Evolutionary conservation across 2,113 vertebrate genomes (phyloP).

Genomic region (Tragelaphus strepsiceros): DNA sequence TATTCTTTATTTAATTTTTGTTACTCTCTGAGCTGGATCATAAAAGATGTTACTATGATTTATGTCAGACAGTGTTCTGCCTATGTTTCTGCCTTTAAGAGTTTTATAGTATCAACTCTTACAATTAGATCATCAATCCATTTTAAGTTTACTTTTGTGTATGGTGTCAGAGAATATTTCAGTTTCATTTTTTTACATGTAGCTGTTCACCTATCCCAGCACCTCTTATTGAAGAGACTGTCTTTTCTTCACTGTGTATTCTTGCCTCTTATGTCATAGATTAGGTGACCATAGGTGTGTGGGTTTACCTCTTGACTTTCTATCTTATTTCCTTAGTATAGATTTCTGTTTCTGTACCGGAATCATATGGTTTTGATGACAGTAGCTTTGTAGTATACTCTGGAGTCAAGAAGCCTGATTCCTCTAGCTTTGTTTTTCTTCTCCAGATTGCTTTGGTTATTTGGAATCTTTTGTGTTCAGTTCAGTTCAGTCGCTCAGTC

Average conservation of each 20-base stretch:
- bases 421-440: neutral
- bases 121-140: neutral
- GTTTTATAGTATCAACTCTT: neutral
- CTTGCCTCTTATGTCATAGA: neutral
- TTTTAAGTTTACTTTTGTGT: neutral
- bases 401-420: neutral
- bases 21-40: neutral
- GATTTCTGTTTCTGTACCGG: neutral
- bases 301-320: neutral
- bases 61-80: neutral
- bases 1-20: neutral
- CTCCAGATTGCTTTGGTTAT: neutral
- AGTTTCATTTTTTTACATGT: neutral
- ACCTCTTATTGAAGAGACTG: neutral
- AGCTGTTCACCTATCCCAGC: neutral
- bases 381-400: neutral
- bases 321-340: neutral
- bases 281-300: neutral
- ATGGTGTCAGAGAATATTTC: neutral
- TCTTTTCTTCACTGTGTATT: neutral
- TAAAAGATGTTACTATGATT: neutral
- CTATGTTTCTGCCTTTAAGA: neutral
- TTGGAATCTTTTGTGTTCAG: neutral
- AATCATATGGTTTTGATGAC: neutral
- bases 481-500: too few relatives aligned